Evolutionary conservation across 1,140 invertebrate species (phyloP), one percentile per base, ranked within the genome.

Genomic region (Formica selysi): DNA sequence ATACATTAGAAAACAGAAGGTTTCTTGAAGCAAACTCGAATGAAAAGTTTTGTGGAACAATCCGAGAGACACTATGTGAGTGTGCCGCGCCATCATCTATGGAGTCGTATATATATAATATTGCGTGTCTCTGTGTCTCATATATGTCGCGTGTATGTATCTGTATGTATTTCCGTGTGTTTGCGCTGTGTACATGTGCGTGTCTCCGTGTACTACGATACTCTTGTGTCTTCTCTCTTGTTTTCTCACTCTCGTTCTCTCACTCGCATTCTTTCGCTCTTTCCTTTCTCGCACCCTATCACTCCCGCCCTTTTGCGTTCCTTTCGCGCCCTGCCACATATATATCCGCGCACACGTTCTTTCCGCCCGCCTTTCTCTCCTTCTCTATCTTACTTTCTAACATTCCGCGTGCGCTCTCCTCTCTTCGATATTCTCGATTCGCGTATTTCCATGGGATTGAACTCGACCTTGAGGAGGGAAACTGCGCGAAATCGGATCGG

Each of bases 1-100:
- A 95, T 95, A 95, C 95, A 95, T 95, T 95, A 95, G 95, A 95
- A 95, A 95, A 95, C 95, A 95, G 95, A 95, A 95, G 94, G 94
- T 95, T 95, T 95, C 94, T 95, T 95, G 95, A 95, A 95, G 95
- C 94, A 95, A 95, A 95, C 95, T 95, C 93, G 95, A 95, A 95
- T 95, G 95, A 95, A 95, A 95, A 95, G 94, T 95, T 94, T 95
- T 95, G 94, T 95, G 94, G 94, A 95, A 95, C 94, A 95, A 95
- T 95, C 95, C 95, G 95, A 95, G 95, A 95, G 95, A 95, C 94
- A 95, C 94, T 95, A 95, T 95, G 94, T 95, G 94, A 95, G 94
- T 95, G 94, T 95, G 94, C 95, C 94, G 94, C 94, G 95, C 94
- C 95, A 95, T 95, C 95, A 95, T 95, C 95, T 95, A 95, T 95